A percentile compares a stretch with the other conserved stretches of the same genome.
These are phyloP conservation scores for Cottoperca gobio DNA, from an alignment of 2,797 vertebrate species.

Conservation along the genomic window DNA sequence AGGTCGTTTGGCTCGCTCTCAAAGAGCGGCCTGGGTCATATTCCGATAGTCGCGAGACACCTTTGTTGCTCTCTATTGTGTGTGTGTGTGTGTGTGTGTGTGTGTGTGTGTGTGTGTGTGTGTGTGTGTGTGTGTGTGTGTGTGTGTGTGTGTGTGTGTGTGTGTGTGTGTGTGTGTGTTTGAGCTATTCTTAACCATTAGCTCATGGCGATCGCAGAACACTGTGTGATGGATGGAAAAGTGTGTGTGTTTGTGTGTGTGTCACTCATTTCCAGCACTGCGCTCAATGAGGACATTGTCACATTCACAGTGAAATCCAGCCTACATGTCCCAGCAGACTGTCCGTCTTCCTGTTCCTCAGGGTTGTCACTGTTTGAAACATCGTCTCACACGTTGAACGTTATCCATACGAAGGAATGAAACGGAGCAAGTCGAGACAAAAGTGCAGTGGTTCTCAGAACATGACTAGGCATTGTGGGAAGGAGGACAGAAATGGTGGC, in stretches of 20 bases:
- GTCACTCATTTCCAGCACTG: too few species aligned
- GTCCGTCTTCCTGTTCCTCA: too few species aligned
- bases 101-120: conserved; percentile 3
- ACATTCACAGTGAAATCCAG: too few species aligned
- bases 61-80: conserved; percentile 35
- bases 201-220: background rate
- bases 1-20: conserved; percentile 31
- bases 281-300: too few species aligned
- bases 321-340: too few species aligned
- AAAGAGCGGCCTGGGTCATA: conserved; percentile 25
- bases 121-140: background rate
- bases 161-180: conserved; percentile 2
- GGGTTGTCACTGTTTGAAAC: too few species aligned
- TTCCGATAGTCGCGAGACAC: conserved; percentile 42
- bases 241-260: conserved; percentile 6
- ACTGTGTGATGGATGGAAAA: conserved; percentile 19
- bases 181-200: conserved; percentile 3
- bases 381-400: too few species aligned
- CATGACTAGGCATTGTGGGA: too few species aligned
- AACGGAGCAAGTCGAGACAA: too few species aligned
- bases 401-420: too few species aligned
- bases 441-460: too few species aligned
- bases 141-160: background rate
- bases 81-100: background rate
- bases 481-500: too few species aligned